Evolutionary conservation across 2,888 invertebrate genomes (phyloP).

Genomic region (Oligia latruncula): DNA sequence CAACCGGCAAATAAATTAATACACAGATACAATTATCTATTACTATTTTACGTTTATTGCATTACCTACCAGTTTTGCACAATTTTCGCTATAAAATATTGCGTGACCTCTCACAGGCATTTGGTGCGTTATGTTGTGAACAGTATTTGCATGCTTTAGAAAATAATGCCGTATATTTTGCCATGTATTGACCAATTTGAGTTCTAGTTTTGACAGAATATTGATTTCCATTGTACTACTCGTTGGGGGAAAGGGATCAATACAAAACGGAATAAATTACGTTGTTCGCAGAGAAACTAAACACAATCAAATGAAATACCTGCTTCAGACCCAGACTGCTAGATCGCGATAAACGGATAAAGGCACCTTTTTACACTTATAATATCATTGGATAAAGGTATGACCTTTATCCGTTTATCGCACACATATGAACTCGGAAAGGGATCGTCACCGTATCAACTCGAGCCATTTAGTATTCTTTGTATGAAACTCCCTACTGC

Average conservation of each 20-base stretch:
- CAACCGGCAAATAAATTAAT: slow-evolving; percentile 7
- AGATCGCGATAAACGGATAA: no score
- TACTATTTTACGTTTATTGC: slow-evolving; percentile 7
- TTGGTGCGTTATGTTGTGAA: background rate
- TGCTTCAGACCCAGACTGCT: background rate
- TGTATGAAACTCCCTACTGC: no score
- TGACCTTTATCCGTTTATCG: no score
- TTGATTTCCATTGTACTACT: background rate
- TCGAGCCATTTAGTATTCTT: no score
- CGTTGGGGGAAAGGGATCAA: background rate
- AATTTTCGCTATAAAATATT: slow-evolving; percentile 14
- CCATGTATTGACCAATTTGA: slow-evolving; percentile 1
- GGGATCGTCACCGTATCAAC: no score
- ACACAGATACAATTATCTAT: background rate
- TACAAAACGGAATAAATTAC: background rate
- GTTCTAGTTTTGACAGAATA: slow-evolving; percentile 7
- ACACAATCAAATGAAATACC: background rate
- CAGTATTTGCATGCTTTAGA: slow-evolving; percentile 1
- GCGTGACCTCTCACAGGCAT: background rate
- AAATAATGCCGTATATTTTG: background rate
- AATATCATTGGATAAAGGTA: no score
- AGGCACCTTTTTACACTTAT: no score
- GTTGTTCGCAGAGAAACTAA: background rate
- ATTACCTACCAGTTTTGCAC: slow-evolving; percentile 12
- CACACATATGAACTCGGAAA: no score